Conservation (phyloP, 2,113 vertebrate species). For the Sinocyclocheilus rhinocerous region DNA sequence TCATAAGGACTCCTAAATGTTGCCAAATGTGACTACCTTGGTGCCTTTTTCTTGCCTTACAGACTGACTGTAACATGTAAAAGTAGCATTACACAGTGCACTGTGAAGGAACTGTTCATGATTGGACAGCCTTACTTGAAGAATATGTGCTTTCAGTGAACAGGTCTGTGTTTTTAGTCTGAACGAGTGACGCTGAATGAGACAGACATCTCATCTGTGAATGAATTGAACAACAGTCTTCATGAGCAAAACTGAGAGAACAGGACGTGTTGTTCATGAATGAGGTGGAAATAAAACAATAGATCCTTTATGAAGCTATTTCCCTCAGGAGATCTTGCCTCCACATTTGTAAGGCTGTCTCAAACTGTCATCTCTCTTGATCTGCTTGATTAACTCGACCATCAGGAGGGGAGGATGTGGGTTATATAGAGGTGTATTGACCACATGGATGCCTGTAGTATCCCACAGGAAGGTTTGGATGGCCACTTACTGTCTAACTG, state of each 20-base stretch:
- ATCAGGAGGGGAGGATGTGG: neutral
- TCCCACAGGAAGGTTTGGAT: conserved; percentile 37
- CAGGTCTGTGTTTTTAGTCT: neutral
- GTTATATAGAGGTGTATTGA: neutral
- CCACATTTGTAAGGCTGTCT: neutral
- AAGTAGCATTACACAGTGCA: neutral
- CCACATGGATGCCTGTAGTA: neutral
- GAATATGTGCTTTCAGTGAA: neutral
- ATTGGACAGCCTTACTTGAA: neutral
- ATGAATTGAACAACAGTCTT: too few species aligned
- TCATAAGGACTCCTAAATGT: too few species aligned
- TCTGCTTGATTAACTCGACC: neutral
- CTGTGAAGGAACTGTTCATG: neutral
- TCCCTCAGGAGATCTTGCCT: neutral
- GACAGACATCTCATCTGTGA: neutral
- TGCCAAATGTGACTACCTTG: neutral
- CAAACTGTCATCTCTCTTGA: conserved; percentile 21
- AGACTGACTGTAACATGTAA: neutral
- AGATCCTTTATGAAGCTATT: neutral
- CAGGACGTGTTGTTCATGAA: neutral
- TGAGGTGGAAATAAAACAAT: conserved; percentile 3
- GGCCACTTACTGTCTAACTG: conserved; percentile 47
- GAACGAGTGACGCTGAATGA: neutral
- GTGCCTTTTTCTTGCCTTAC: neutral
- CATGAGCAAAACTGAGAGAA: neutral